These are phyloP conservation scores for Ophioderma brevispina DNA, from an alignment of 35 echinoderm and acorn worm genomes.

Conservation along the genomic window DNA sequence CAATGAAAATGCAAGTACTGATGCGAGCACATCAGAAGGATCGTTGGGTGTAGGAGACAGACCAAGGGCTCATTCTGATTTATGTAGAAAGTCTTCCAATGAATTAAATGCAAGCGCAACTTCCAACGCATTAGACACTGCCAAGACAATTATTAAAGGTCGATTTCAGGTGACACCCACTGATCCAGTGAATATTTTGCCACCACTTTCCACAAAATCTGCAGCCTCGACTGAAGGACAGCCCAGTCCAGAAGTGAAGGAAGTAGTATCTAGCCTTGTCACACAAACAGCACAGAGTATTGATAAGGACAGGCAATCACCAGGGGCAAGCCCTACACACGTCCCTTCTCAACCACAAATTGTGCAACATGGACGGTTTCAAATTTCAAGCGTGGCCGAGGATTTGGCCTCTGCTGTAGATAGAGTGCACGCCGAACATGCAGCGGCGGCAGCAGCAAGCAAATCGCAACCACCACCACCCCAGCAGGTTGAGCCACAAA, in stretches of 20 bases:
- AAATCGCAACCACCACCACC: neutral
- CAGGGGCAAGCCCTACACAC: neutral
- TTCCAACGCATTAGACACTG: neutral
- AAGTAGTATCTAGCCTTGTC: slow-evolving; percentile 26
- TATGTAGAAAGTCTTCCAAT: slow-evolving; percentile 62
- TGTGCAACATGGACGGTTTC: slow-evolving; percentile 32
- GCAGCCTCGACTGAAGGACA: slow-evolving; percentile 8
- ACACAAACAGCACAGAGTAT: slow-evolving; percentile 27
- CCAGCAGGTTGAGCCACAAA: neutral
- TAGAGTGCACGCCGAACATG: neutral
- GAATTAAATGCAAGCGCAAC: slow-evolving; percentile 12
- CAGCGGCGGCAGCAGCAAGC: neutral
- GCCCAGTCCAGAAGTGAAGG: slow-evolving; percentile 28
- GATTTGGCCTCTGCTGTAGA: slow-evolving; percentile 6
- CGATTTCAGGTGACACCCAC: slow-evolving; percentile 42
- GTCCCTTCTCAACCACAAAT: neutral
- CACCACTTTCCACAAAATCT: neutral
- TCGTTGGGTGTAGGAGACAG: neutral
- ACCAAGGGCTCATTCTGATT: slow-evolving; percentile 10
- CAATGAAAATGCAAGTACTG: slow-evolving; percentile 31
- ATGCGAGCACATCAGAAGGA: neutral
- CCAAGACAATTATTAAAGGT: slow-evolving; percentile 2
- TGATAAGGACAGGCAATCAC: neutral
- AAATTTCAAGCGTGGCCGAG: slow-evolving; percentile 18
- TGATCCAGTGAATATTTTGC: neutral